Evolutionary conservation across 2,797 vertebrate species (phyloP).

Genomic region (Acanthiza pusilla): DNA sequence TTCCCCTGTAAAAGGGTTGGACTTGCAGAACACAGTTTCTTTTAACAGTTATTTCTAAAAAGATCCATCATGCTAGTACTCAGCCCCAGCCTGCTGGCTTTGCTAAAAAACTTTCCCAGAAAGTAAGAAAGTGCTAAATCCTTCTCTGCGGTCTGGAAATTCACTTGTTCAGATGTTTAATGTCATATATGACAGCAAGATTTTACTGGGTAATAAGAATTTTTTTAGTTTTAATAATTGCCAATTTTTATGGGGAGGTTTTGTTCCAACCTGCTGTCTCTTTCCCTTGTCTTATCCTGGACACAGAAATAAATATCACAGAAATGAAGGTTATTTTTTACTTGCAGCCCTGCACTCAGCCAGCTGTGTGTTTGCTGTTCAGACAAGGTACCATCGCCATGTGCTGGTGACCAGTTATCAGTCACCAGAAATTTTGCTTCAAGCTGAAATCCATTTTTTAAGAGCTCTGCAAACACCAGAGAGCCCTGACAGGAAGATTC

Average conservation of each 20-base stretch:
- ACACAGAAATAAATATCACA: neutral
- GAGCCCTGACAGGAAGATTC: neutral
- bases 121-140: neutral
- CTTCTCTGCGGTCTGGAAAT: neutral
- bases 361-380: neutral
- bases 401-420: neutral
- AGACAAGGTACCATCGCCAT: neutral
- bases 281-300: neutral
- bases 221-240: neutral
- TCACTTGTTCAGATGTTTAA: neutral
- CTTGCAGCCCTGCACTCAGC: neutral
- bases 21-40: slow-evolving; percentile 16
- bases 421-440: neutral
- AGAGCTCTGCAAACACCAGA: neutral
- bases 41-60: slow-evolving; percentile 29
- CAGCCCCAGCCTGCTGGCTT: neutral
- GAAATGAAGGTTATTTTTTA: neutral
- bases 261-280: neutral
- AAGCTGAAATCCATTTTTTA: neutral
- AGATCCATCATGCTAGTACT: neutral
- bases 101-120: neutral
- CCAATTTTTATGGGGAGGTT: neutral
- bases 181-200: neutral
- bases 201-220: neutral
- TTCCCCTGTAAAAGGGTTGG: neutral